Conservation (phyloP, 2,113 vertebrate species). For the Potamarius usumacintae region DNA sequence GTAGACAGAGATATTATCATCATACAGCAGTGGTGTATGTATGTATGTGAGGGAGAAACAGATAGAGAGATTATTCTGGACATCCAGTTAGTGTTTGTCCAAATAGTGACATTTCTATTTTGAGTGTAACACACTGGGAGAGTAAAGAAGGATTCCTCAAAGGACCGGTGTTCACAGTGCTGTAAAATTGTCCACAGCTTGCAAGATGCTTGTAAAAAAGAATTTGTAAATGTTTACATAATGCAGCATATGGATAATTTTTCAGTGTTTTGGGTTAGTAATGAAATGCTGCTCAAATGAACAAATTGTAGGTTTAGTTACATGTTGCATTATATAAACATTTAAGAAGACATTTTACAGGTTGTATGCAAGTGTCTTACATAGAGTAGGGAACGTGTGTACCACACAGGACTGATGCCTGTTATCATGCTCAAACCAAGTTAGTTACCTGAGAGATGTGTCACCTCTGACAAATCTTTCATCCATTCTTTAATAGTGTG, state of each 20-base stretch:
- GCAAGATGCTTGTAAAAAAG: not conserved
- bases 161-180: not conserved
- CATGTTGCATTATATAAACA: not conserved
- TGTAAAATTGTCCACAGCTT: constrained; percentile 1
- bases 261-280: not conserved
- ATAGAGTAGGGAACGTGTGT: not conserved
- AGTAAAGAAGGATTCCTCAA: not conserved
- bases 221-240: not conserved
- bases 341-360: not conserved
- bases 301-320: not conserved
- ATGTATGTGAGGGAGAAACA: constrained; percentile 14
- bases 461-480: not conserved
- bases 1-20: constrained; percentile 49
- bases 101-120: constrained; percentile 17
- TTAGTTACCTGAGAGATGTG: not conserved
- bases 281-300: not conserved
- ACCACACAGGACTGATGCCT: not conserved
- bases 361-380: not conserved
- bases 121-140: not conserved
- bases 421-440: constrained; percentile 1
- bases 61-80: constrained; percentile 33
- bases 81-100: constrained; percentile 16
- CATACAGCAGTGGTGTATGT: not conserved
- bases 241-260: not conserved
- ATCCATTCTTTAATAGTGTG: not conserved